Evolutionary conservation across 2,888 invertebrate species (phyloP), one percentile per base, ranked within the genome.

Genomic region (Himalopsyche tibetana): DNA sequence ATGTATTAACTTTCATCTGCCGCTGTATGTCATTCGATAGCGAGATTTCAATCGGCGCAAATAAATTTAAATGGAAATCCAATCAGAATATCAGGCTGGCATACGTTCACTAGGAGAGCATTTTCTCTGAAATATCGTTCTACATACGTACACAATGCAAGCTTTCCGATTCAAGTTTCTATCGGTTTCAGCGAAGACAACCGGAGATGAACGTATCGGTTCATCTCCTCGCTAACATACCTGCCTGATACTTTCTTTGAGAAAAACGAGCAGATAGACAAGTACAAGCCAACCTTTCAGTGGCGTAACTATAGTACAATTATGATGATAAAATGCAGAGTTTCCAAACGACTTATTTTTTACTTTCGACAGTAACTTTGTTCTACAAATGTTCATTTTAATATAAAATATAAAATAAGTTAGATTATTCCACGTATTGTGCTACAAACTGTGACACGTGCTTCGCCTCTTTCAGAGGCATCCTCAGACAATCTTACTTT

Each of bases 121-220:
- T 63, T 40, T 63, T 63, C 63, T 3, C 55, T 17, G 55, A 17
- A 5, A 55, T 55, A 55, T 55, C 55, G 11, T 17, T 2, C 55
- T 17, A 55, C 55, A 55, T 55, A 63, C 63, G 63, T 63, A 63
- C 19, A 63, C 63, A 63, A 63, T 63, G 63, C 63, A 63, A 63
- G 63, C 63, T 19, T n/a, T 63, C 63, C 63, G 63, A 63, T 63
- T 63, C 63, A 63, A 17, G 63, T 63, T 63, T 63, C 63, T 63
- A 63, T 63, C 63, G n/a, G 63, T 17, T n/a, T 19, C 63, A 9
- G 63, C 63, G 63, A 63, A 63, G 63, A 63, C 63, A 63, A 63
- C 63, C 63, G 63, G 63, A 63, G 63, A 63, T 63, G 63, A 63
- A 19, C 63, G 63, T 63, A 63, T 63, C 63, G 17, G 19, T n/a